Evolutionary conservation across 2,797 vertebrate species (phyloP).

Genomic region (Thamnophis elegans): DNA sequence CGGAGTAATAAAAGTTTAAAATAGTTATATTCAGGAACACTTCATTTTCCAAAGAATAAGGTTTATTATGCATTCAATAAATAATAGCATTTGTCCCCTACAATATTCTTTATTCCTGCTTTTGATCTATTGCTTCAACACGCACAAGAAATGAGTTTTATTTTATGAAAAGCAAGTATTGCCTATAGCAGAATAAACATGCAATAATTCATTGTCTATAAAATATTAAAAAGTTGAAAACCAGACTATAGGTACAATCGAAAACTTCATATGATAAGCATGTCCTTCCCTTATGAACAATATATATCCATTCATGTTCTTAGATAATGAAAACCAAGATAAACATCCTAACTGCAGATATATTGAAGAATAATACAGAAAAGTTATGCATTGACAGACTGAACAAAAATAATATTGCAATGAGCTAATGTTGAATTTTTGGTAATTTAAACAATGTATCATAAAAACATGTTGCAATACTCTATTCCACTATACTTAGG

Average conservation of each 20-base stretch:
- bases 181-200: conserved; percentile 6
- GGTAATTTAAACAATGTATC: background rate
- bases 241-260: background rate
- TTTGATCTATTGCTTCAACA: background rate
- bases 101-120: background rate
- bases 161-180: conserved; percentile 30
- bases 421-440: background rate
- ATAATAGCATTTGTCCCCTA: background rate
- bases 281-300: background rate
- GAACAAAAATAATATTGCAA: background rate
- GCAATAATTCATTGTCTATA: conserved; percentile 14
- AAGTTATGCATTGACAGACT: background rate
- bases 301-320: background rate
- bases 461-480: background rate
- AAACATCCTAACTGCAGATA: background rate
- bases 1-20: background rate
- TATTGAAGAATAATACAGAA: background rate
- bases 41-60: background rate
- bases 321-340: background rate
- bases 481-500: background rate
- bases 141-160: conserved; percentile 16
- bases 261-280: background rate
- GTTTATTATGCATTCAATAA: background rate
- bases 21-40: background rate
- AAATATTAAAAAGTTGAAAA: background rate